These are phyloP conservation scores for Calephelis virginiensis DNA, from an alignment of 1,140 invertebrate genomes.

Conservation along the genomic window DNA sequence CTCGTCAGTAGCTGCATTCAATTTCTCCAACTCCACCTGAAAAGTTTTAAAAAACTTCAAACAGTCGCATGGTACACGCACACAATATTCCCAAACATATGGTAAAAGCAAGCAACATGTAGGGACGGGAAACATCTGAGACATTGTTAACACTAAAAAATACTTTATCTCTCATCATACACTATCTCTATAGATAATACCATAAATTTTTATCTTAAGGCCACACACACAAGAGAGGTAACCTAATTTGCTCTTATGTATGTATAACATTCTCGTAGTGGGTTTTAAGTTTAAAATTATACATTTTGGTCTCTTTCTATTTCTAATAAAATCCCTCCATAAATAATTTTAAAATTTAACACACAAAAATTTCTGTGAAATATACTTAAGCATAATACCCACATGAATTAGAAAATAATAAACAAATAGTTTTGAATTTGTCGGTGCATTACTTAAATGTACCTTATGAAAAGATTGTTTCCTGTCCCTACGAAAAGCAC, in stretches of 20 bases:
- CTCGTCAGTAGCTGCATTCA: slow-evolving; percentile 96
- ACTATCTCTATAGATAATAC: slow-evolving; percentile 41
- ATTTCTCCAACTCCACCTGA: slow-evolving; percentile 95
- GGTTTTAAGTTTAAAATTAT: background rate
- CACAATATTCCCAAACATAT: slow-evolving; percentile 51
- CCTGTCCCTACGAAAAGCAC: slow-evolving; percentile 67
- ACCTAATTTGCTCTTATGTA: slow-evolving; percentile 1
- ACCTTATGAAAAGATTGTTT: slow-evolving; percentile 63
- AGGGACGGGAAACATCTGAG: slow-evolving; percentile 72
- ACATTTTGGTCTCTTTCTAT: background rate
- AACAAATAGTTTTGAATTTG: slow-evolving; percentile 5
- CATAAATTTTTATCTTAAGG: slow-evolving; percentile 22
- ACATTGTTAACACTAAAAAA: slow-evolving; percentile 39
- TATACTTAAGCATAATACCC: background rate
- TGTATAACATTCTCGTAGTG: no score
- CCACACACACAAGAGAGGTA: slow-evolving; percentile 12
- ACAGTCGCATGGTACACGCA: slow-evolving; percentile 61
- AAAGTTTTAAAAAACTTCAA: slow-evolving; percentile 67
- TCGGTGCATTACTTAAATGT: slow-evolving; percentile 24
- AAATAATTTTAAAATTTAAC: background rate
- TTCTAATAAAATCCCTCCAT: background rate
- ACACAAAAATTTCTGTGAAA: background rate
- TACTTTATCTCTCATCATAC: slow-evolving; percentile 30
- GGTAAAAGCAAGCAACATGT: slow-evolving; percentile 69
- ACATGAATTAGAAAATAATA: background rate